Percentiles rank a stretch among this genome's conserved stretches.
These are phyloP conservation scores for Leptoclinus maculatus DNA, from an alignment of 2,797 vertebrate species.

Conservation along the genomic window DNA sequence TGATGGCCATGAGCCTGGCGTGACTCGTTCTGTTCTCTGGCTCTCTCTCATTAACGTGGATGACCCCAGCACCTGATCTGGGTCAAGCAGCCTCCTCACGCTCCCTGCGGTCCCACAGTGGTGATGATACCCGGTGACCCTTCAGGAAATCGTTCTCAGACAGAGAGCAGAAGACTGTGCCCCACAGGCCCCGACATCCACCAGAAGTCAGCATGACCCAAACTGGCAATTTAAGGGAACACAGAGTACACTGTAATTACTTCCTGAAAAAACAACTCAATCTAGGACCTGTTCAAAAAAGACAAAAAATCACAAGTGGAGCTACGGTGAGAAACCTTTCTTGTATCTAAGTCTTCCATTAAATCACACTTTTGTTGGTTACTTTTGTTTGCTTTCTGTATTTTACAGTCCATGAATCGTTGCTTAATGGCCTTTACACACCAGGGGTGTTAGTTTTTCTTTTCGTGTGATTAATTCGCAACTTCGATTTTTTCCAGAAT, in stretches of 20 bases:
- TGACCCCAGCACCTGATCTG: conserved; percentile 31
- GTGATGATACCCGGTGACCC: conserved; percentile 39
- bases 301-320: background rate
- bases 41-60: conserved; percentile 37
- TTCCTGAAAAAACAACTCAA: background rate
- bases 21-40: conserved; percentile 15
- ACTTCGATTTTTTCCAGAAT: background rate
- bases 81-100: conserved; percentile 32
- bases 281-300: conserved; percentile 2
- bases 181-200: conserved; percentile 39
- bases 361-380: background rate
- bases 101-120: conserved; percentile 21
- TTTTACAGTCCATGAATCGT: background rate
- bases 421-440: background rate
- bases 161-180: conserved; percentile 28
- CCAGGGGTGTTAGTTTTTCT: background rate
- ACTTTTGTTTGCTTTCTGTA: background rate
- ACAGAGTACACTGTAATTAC: conserved; percentile 22
- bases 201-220: conserved; percentile 55
- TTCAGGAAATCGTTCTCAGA: conserved; percentile 39
- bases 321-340: background rate
- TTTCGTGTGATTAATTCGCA: background rate
- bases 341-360: background rate
- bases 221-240: conserved; percentile 50
- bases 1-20: background rate